A percentile compares a stretch with the other conserved stretches of the same genome.
Conservation (phyloP, 2,888 invertebrate genomes). For the Crioceris asparagi region DNA sequence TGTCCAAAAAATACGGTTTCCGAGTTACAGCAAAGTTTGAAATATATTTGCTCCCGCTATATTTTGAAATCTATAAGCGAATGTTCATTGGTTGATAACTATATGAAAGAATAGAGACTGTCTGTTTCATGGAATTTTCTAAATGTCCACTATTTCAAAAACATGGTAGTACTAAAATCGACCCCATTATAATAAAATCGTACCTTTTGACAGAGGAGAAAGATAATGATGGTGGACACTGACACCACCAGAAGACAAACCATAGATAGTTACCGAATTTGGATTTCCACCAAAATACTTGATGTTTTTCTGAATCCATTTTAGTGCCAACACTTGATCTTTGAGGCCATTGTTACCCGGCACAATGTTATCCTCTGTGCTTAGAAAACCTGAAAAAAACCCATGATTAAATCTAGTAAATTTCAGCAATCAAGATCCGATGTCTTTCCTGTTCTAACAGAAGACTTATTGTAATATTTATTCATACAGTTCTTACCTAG, state of each 20-base stretch:
- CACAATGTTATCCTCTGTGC: conserved; percentile 31
- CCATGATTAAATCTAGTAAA: background rate
- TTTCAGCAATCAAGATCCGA: background rate
- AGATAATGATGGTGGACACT: conserved; percentile 35
- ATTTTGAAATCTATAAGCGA: too few relatives aligned
- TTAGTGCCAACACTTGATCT: conserved; percentile 32
- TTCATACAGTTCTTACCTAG: conserved; percentile 29
- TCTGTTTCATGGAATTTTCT: too few relatives aligned
- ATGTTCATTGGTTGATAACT: background rate
- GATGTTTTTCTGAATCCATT: conserved; percentile 33
- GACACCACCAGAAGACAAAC: conserved; percentile 33
- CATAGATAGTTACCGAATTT: conserved; percentile 31
- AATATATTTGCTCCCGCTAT: too few relatives aligned
- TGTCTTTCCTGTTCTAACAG: too few relatives aligned
- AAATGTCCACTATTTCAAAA: too few relatives aligned
- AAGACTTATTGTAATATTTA: too few relatives aligned
- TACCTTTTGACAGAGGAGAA: conserved; percentile 29
- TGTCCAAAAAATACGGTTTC: too few relatives aligned
- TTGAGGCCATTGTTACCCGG: conserved; percentile 35
- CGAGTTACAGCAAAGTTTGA: too few relatives aligned
- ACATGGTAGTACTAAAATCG: too few relatives aligned
- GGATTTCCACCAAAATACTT: conserved; percentile 34
- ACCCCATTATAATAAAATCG: too few relatives aligned
- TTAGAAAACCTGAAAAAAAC: conserved; percentile 29
- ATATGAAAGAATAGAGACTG: background rate